These are phyloP conservation scores for Drosophila mimica DNA, from an alignment of 2,888 invertebrate species.

Conservation along the genomic window DNA sequence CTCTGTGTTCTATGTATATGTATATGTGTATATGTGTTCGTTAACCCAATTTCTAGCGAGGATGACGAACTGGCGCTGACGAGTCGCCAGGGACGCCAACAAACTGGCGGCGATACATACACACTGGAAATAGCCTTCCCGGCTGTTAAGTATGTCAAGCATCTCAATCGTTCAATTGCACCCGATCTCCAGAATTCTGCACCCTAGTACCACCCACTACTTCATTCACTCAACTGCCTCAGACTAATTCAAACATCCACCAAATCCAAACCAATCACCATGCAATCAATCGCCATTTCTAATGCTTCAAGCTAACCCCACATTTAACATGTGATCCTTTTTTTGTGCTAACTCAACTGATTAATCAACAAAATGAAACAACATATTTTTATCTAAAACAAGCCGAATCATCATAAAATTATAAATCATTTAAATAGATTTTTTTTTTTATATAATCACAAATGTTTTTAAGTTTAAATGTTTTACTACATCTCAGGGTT, in stretches of 20 bases:
- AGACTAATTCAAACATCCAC: constrained; percentile 55
- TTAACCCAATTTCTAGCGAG: constrained; percentile 79
- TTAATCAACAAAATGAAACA: neutral
- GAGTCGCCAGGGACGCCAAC: constrained; percentile 92
- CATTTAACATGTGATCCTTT: constrained; percentile 21
- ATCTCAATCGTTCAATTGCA: constrained; percentile 51
- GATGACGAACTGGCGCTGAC: constrained; percentile 76
- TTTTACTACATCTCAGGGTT: neutral
- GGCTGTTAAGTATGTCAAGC: constrained; percentile 92
- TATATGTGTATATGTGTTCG: constrained; percentile 56
- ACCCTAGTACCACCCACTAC: constrained; percentile 56
- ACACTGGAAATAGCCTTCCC: constrained; percentile 96
- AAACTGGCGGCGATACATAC: constrained; percentile 92
- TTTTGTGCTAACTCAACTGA: constrained; percentile 56
- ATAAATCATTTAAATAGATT: too few species aligned
- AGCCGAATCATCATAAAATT: neutral
- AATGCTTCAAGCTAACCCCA: constrained; percentile 64
- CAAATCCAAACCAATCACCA: constrained; percentile 23
- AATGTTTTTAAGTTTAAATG: neutral
- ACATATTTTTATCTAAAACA: neutral
- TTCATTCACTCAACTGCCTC: constrained; percentile 42
- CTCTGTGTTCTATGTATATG: constrained; percentile 65
- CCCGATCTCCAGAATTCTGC: constrained; percentile 60
- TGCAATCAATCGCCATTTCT: constrained; percentile 27
- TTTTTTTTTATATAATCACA: neutral